Conservation (phyloP, 2,113 vertebrate genomes). For the Cheilinus undulatus region DNA sequence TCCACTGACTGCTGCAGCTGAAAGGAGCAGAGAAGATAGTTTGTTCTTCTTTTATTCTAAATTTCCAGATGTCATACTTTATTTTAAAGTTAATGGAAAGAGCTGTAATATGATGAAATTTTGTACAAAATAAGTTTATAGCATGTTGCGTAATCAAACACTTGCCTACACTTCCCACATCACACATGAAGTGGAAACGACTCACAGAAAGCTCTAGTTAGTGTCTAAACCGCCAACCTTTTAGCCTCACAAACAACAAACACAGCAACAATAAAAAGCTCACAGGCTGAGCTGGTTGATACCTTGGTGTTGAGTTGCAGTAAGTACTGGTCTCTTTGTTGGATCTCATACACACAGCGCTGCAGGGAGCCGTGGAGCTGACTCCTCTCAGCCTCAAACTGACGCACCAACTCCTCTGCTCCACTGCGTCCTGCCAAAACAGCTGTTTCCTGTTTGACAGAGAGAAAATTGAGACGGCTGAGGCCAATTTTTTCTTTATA, state of each 20-base stretch:
- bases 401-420: conserved; percentile 58
- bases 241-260: neutral
- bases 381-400: conserved; percentile 76
- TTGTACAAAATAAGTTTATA: neutral
- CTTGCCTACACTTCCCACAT: neutral
- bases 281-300: neutral
- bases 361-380: conserved; percentile 85
- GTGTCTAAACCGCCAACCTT: too few species aligned
- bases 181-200: neutral
- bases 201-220: too few species aligned
- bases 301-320: conserved; percentile 88
- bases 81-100: too few species aligned
- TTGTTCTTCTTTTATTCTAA: neutral
- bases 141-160: neutral
- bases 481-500: too few species aligned
- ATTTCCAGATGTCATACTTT: too few species aligned
- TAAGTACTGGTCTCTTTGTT: conserved; percentile 85
- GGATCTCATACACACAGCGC: conserved; percentile 85
- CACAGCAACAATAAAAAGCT: too few species aligned
- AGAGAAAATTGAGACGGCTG: neutral
- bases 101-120: neutral
- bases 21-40: neutral
- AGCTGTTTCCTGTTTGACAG: conserved; percentile 55
- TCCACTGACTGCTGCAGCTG: conserved; percentile 86
- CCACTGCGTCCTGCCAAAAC: conserved; percentile 61